Conservation (phyloP, 2,113 vertebrate species). For the Eurypyga helias region DNA sequence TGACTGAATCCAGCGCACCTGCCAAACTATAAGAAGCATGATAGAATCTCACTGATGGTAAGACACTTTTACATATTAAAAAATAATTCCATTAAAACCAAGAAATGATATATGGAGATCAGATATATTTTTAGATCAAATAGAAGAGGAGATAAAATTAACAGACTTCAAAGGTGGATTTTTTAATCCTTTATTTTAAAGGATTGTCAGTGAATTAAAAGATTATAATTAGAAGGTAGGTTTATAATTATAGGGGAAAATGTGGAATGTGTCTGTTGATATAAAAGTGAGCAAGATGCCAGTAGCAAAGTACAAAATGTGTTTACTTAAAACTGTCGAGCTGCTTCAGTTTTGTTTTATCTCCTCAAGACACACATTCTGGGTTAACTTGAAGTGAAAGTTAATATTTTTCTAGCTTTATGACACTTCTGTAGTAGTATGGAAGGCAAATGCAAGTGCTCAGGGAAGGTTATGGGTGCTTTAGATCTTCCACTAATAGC, state of each 20-base stretch:
- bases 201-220: not conserved
- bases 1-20: too few species aligned
- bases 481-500: not conserved
- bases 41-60: not conserved
- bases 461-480: not conserved
- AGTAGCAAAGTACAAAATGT: not conserved
- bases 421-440: not conserved
- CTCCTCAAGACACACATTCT: not conserved
- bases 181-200: not conserved
- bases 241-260: not conserved
- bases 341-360: not conserved
- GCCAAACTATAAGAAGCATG: not conserved
- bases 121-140: constrained; percentile 13
- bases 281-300: not conserved
- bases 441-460: not conserved
- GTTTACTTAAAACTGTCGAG: not conserved
- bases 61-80: not conserved
- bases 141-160: not conserved
- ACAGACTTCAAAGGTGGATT: not conserved
- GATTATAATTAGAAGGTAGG: not conserved
- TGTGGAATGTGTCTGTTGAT: not conserved
- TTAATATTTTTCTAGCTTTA: not conserved
- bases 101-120: not conserved
- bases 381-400: not conserved
- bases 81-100: not conserved